These are phyloP conservation scores for Lutraria rhynchaena DNA, from an alignment of 1,140 invertebrate species.

Conservation along the genomic window DNA sequence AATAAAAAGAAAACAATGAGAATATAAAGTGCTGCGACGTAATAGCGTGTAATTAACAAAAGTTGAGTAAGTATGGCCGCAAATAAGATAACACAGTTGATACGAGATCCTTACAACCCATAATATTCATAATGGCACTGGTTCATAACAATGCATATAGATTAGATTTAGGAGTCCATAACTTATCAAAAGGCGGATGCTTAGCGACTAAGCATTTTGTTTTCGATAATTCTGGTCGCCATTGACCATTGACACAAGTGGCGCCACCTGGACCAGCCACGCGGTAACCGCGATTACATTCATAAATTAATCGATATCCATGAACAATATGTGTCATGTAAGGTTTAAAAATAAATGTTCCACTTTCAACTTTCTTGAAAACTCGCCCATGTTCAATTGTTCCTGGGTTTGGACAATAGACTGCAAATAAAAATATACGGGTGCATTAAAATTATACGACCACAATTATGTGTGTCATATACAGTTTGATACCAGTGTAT, in stretches of 20 bases:
- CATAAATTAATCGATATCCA: slow-evolving; percentile 90
- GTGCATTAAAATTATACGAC: no score
- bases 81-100: no score
- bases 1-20: no score
- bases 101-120: no score
- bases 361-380: slow-evolving; percentile 61
- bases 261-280: slow-evolving; percentile 94
- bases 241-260: slow-evolving; percentile 93
- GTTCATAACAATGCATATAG: background rate
- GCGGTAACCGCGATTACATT: slow-evolving; percentile 94
- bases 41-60: no score
- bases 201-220: slow-evolving; percentile 35
- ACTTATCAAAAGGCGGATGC: slow-evolving; percentile 51
- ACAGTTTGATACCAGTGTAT: background rate
- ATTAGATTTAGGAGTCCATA: slow-evolving; percentile 44
- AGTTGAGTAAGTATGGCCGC: no score
- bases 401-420: slow-evolving; percentile 72
- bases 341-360: slow-evolving; percentile 69
- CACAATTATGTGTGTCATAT: background rate
- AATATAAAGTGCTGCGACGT: no score
- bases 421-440: slow-evolving; percentile 63
- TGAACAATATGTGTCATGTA: slow-evolving; percentile 73
- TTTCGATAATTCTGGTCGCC: slow-evolving; percentile 86
- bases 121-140: no score
- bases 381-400: slow-evolving; percentile 68